Percentiles rank a stretch among this genome's conserved stretches.
Conservation (phyloP, 1,140 invertebrate species). For the Apis florea region DNA sequence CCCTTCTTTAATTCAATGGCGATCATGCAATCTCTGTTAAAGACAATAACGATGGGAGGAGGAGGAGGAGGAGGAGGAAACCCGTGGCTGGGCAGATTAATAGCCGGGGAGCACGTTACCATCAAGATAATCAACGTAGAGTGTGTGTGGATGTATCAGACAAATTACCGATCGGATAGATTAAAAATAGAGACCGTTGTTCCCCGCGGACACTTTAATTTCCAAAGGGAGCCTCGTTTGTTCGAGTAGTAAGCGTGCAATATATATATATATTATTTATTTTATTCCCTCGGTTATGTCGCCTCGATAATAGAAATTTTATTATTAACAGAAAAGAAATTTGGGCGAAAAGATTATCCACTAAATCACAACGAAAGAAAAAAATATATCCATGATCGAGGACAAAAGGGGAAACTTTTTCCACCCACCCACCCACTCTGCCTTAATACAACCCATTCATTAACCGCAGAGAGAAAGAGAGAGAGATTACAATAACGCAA, state of each 20-base stretch:
- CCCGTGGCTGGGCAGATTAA: neutral
- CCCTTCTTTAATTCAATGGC: slow-evolving; percentile 8
- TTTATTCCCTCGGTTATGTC: too few species aligned
- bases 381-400: neutral
- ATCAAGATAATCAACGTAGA: slow-evolving; percentile 14
- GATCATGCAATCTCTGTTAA: slow-evolving; percentile 19
- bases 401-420: neutral
- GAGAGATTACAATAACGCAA: neutral
- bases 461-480: neutral
- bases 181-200: neutral
- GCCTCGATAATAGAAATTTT: too few species aligned
- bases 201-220: too few species aligned
- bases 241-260: too few species aligned
- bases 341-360: too few species aligned
- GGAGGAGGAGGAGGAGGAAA: neutral
- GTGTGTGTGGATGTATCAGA: neutral
- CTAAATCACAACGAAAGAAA: too few species aligned
- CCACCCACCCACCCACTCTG: too few species aligned
- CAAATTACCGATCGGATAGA: neutral
- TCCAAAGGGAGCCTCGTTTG: too few species aligned
- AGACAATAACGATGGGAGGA: slow-evolving; percentile 5
- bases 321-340: too few species aligned
- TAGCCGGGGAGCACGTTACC: slow-evolving; percentile 24
- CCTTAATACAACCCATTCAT: neutral
- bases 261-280: too few species aligned